Conservation (phyloP, 1,140 invertebrate species). For the Drosophila ogumai region DNA sequence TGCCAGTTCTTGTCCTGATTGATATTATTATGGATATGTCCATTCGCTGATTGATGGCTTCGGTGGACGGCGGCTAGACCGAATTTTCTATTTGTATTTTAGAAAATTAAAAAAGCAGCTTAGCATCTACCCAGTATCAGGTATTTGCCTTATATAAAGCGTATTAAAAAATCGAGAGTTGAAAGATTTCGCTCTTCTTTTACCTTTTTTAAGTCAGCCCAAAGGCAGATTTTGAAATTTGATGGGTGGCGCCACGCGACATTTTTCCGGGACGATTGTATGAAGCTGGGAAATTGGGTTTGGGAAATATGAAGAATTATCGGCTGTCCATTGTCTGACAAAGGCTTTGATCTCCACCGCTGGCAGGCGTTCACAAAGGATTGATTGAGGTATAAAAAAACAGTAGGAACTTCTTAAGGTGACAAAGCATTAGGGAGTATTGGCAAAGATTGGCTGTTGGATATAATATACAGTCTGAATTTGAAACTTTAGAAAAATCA, state of each 20-base stretch:
- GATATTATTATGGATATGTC: conserved; percentile 65
- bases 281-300: conserved; percentile 1
- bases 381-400: neutral
- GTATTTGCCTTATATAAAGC: conserved; percentile 69
- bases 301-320: conserved; percentile 17
- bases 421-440: neutral
- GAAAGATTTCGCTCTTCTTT: conserved; percentile 35
- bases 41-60: conserved; percentile 68
- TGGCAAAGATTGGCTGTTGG: too few species aligned
- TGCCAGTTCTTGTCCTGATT: conserved; percentile 60
- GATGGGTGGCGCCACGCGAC: conserved; percentile 69
- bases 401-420: conserved; percentile 21
- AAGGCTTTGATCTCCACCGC: conserved; percentile 61
- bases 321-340: conserved; percentile 54
- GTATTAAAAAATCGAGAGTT: conserved; percentile 55
- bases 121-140: conserved; percentile 34
- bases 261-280: conserved; percentile 73
- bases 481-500: too few species aligned
- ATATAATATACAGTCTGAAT: too few species aligned
- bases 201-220: conserved; percentile 13
- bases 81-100: conserved; percentile 59
- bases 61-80: conserved; percentile 53
- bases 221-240: conserved; percentile 47
- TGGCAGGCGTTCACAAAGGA: neutral
- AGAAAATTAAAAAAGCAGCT: conserved; percentile 78